Percentiles rank a stretch among this genome's conserved stretches.
These are phyloP conservation scores for Palythoa caribaeorum DNA, from an alignment of 92 coral and sea anemone genomes.

Conservation along the genomic window DNA sequence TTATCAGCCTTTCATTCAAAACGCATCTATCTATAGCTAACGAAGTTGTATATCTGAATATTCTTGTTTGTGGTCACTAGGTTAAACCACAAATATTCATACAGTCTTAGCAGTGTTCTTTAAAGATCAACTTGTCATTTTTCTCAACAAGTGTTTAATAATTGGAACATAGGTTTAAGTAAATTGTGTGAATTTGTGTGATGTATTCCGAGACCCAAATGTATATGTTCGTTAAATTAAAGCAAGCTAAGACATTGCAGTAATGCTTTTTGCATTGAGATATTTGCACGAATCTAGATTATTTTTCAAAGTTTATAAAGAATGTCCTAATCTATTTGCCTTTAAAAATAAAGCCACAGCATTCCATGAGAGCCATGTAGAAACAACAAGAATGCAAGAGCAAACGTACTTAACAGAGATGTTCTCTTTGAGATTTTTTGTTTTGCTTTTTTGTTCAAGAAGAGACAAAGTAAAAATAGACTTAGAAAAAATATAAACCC, in stretches of 20 bases:
- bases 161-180: not conserved
- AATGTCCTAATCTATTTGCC: not conserved
- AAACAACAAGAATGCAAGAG: not conserved
- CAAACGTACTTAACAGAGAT: not conserved
- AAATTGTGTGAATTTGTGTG: not conserved
- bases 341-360: not conserved
- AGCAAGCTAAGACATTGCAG: not conserved
- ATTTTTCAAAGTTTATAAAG: not conserved
- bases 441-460: not conserved
- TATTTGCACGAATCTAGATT: not conserved
- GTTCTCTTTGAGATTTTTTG: not conserved
- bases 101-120: not conserved
- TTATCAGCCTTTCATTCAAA: not conserved
- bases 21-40: not conserved
- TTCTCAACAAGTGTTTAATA: conserved; percentile 16
- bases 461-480: not conserved
- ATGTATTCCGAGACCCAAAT: not conserved
- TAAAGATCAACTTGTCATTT: conserved; percentile 7
- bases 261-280: not conserved
- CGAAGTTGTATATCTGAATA: not conserved
- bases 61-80: not conserved
- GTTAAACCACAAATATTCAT: conserved; percentile 29
- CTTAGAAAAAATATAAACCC: not conserved
- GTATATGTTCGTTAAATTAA: not conserved
- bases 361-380: not conserved